Evolutionary conservation across 1,140 invertebrate genomes (phyloP).

Genomic region (Paralvinella palmiformis): DNA sequence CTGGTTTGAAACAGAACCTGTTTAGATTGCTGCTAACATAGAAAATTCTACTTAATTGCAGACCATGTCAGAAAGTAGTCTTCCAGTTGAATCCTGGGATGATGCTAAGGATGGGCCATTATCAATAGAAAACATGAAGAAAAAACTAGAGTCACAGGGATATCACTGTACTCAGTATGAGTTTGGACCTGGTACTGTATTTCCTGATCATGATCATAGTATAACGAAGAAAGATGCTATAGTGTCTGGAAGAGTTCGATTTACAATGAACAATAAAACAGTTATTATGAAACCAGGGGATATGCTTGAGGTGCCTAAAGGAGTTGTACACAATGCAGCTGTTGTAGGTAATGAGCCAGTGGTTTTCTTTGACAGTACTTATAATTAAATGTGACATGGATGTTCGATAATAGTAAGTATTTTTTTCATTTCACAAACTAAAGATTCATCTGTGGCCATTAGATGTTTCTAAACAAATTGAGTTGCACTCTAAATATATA

Average conservation of each 20-base stretch:
- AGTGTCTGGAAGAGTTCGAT: slow-evolving; percentile 33
- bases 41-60: too few relatives aligned
- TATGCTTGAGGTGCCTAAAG: slow-evolving; percentile 40
- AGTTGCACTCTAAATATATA: too few relatives aligned
- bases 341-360: slow-evolving; percentile 37
- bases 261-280: slow-evolving; percentile 38
- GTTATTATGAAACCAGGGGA: slow-evolving; percentile 41
- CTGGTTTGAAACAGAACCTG: too few relatives aligned
- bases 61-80: neutral
- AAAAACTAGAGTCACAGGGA: slow-evolving; percentile 36
- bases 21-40: too few relatives aligned
- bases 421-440: too few relatives aligned
- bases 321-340: slow-evolving; percentile 36
- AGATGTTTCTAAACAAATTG: too few relatives aligned
- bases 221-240: slow-evolving; percentile 42
- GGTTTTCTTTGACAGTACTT: slow-evolving; percentile 43
- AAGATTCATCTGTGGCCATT: too few relatives aligned
- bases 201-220: slow-evolving; percentile 41
- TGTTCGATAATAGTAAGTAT: too few relatives aligned
- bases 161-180: slow-evolving; percentile 33
- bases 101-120: slow-evolving; percentile 30
- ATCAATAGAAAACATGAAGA: slow-evolving; percentile 31
- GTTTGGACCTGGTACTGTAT: slow-evolving; percentile 36
- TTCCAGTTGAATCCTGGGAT: slow-evolving; percentile 37
- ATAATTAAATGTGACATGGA: too few relatives aligned